A percentile compares a stretch with the other conserved stretches of the same genome.
phyloP scores from a whole-genome alignment of 2,113 vertebrate species.

The Copsychus sechellarum region DNA sequence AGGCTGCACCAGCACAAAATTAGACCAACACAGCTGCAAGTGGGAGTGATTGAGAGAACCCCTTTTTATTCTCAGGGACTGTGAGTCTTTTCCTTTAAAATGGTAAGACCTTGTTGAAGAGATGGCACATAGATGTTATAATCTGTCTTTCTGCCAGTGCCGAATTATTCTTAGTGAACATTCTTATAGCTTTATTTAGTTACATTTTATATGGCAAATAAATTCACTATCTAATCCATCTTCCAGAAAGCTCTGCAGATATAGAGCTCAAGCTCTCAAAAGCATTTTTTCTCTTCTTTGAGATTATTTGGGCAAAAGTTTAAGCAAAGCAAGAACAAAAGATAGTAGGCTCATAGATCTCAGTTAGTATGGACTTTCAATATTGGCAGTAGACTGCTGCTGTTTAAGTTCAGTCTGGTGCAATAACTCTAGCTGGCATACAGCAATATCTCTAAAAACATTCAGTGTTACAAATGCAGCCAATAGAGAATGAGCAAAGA shows the following conservation, averaged over 20 bases:
- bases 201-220: neutral
- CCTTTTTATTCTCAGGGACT: neutral
- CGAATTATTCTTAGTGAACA: neutral
- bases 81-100: neutral
- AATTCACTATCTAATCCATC: neutral
- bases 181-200: slow-evolving; percentile 1
- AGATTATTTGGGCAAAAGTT: neutral
- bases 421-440: neutral
- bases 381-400: neutral
- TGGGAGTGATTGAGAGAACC: neutral
- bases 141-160: neutral
- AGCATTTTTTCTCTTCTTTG: neutral
- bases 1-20: neutral
- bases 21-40: neutral
- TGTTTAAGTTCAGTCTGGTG: slow-evolving; percentile 16
- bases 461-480: neutral
- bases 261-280: neutral
- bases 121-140: neutral
- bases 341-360: neutral
- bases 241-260: neutral
- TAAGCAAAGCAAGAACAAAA: neutral
- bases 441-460: neutral
- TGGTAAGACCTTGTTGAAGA: neutral
- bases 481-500: neutral
- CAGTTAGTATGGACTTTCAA: neutral